Conservation (phyloP, 2,113 vertebrate genomes). For the Malurus cyaneus region DNA sequence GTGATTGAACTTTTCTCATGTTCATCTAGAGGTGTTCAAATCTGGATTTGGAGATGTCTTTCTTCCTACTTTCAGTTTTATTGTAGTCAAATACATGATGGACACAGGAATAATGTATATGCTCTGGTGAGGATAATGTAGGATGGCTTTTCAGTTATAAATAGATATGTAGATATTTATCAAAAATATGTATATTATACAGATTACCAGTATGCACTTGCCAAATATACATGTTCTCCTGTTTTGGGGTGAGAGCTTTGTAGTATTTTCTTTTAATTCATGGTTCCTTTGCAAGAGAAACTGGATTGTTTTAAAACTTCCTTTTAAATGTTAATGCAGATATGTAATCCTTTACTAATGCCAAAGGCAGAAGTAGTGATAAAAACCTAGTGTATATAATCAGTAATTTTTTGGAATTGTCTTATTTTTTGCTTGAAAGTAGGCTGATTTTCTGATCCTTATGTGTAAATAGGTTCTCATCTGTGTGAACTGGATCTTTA, state of each 20-base stretch:
- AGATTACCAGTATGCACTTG: neutral
- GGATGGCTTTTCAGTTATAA: neutral
- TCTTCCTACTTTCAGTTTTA: neutral
- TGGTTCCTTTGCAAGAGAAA: neutral
- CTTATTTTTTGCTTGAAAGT: neutral
- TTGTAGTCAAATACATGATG: neutral
- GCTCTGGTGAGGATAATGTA: neutral
- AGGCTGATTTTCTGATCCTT: neutral
- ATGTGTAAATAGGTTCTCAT: neutral
- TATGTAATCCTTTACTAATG: neutral
- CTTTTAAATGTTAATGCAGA: neutral
- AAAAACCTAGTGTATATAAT: neutral
- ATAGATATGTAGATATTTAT: neutral
- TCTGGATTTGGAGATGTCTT: neutral
- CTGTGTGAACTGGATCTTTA: neutral
- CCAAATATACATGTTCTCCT: rapidly evolving
- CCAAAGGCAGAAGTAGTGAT: neutral
- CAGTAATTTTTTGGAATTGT: neutral
- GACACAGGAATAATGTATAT: neutral
- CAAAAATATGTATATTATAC: neutral
- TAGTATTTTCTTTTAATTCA: neutral
- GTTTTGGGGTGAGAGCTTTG: neutral
- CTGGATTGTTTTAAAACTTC: neutral
- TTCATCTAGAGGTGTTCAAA: neutral
- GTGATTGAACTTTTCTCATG: neutral